Evolutionary conservation across 2,797 vertebrate genomes (phyloP).

Genomic region (Cryptoblepharus egeriae): DNA sequence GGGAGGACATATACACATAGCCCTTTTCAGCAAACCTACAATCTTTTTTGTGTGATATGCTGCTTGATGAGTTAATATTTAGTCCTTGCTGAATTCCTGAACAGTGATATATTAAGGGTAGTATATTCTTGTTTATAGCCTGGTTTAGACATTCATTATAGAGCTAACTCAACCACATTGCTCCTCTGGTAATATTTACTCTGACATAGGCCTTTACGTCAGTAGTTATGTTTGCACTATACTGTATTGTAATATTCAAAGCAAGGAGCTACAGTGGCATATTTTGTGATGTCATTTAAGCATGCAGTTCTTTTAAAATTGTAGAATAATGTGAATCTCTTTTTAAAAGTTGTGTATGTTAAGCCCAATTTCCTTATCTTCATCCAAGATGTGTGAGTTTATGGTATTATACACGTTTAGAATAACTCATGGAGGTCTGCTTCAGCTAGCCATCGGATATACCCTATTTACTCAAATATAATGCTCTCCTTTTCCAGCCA

Average conservation of each 20-base stretch:
- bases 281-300: too few relatives aligned
- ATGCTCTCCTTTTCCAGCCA: too few relatives aligned
- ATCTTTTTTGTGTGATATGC: not conserved
- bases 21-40: conserved; percentile 38
- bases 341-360: not conserved
- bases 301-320: not conserved
- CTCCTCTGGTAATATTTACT: conserved; percentile 68
- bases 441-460: conserved; percentile 54
- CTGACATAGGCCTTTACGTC: conserved; percentile 66
- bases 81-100: conserved; percentile 53
- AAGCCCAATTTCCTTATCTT: not conserved
- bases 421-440: conserved; percentile 44
- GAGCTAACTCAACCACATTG: conserved; percentile 59
- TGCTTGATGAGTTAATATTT: conserved; percentile 20
- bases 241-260: conserved; percentile 57
- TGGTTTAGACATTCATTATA: conserved; percentile 51
- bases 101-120: conserved; percentile 45
- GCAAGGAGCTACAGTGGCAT: conserved; percentile 76
- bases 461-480: too few relatives aligned
- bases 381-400: conserved; percentile 22
- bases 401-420: conserved; percentile 18
- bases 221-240: conserved; percentile 70
- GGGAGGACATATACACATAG: conserved; percentile 61
- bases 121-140: conserved; percentile 45
- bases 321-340: too few relatives aligned